These are phyloP conservation scores for Coboldia fuscipes DNA, from an alignment of 1,140 invertebrate genomes.

Conservation along the genomic window DNA sequence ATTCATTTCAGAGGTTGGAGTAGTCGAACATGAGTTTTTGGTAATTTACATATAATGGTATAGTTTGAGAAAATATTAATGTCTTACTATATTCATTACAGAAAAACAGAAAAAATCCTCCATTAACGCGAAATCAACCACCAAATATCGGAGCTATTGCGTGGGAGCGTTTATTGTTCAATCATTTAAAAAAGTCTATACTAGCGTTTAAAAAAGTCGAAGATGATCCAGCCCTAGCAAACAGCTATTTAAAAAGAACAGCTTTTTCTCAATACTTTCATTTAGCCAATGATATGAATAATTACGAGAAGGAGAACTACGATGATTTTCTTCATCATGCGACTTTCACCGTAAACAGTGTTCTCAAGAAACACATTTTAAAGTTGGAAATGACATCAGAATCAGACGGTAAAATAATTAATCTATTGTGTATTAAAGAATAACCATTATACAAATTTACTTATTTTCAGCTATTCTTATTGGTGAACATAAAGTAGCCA, in stretches of 20 bases:
- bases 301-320: conserved; percentile 49
- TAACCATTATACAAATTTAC: no score
- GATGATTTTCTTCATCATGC: conserved; percentile 36
- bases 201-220: conserved; percentile 42
- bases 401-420: not conserved
- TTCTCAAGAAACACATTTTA: conserved; percentile 43
- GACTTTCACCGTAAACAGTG: conserved; percentile 27
- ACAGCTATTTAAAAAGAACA: conserved; percentile 46
- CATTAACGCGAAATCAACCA: conserved; percentile 52
- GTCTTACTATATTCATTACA: conserved; percentile 14
- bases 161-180: conserved; percentile 58
- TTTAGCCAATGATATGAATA: conserved; percentile 48
- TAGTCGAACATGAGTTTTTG: conserved; percentile 39
- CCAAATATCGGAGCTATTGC: conserved; percentile 57
- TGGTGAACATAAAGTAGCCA: no score
- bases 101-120: conserved; percentile 45
- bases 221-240: conserved; percentile 35
- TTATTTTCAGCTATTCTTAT: no score
- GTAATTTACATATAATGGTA: conserved; percentile 19
- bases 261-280: conserved; percentile 53
- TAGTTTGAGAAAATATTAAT: not conserved
- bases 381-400: conserved; percentile 22
- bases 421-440: no score
- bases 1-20: conserved; percentile 58
- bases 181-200: conserved; percentile 53